Evolutionary conservation across 2,888 invertebrate genomes (phyloP).

Genomic region (Pseudococcus jackbeardsleyi): DNA sequence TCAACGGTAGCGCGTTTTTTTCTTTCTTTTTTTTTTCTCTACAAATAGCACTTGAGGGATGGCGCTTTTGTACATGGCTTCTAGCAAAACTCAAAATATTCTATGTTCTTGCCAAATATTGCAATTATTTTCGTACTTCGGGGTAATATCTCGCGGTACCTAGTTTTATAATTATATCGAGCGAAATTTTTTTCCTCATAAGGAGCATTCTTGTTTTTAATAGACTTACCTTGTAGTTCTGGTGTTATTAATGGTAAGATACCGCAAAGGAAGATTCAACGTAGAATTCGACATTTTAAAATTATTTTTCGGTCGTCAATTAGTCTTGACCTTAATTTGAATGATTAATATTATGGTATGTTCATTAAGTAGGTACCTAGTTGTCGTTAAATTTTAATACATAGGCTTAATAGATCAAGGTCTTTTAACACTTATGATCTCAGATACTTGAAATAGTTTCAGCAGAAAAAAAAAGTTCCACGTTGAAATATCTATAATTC

Average conservation of each 20-base stretch:
- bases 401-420: neutral
- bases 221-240: neutral
- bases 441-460: conserved; percentile 22
- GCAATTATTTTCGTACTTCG: conserved; percentile 17
- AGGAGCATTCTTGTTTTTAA: neutral
- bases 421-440: neutral
- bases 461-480: conserved; percentile 4
- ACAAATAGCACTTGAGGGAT: conserved; percentile 50
- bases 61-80: conserved; percentile 27
- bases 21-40: neutral
- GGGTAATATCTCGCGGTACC: neutral
- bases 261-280: neutral
- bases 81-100: neutral
- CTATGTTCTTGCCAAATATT: conserved; percentile 20
- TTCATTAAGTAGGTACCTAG: neutral
- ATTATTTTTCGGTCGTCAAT: neutral
- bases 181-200: neutral
- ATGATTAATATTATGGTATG: neutral
- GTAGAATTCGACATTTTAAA: neutral
- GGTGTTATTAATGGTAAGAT: neutral
- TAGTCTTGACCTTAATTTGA: neutral
- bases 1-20: conserved; percentile 18
- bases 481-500: neutral
- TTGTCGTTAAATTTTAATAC: neutral
- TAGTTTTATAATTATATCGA: neutral